phyloP scores from a whole-genome alignment of 1,140 invertebrate genomes.

The Drosophila kepulauana region DNA sequence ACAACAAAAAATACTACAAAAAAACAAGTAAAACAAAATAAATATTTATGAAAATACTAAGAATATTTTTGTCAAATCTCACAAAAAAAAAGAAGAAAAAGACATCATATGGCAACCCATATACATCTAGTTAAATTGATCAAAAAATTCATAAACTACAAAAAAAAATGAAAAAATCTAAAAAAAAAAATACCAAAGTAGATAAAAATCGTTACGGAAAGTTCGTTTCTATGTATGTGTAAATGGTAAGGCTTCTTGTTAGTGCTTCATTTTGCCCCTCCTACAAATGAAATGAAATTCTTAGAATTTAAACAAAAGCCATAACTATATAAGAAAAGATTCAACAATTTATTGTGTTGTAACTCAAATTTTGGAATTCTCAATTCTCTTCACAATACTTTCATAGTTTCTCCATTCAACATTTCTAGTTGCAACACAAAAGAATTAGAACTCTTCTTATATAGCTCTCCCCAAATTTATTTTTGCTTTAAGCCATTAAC shows the following conservation, averaged over 20 bases:
- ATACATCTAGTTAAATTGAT: slow-evolving; percentile 45
- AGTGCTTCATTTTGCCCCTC: slow-evolving; percentile 30
- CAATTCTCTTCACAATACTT: not conserved
- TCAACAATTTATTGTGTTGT: not conserved
- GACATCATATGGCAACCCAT: slow-evolving; percentile 30
- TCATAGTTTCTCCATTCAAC: not conserved
- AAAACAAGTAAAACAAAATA: slow-evolving; percentile 6
- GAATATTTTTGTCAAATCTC: slow-evolving; percentile 40
- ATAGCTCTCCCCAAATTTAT: not conserved
- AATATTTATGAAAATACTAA: slow-evolving; percentile 19
- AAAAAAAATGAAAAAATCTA: slow-evolving; percentile 17
- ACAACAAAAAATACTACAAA: not conserved
- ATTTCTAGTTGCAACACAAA: not conserved
- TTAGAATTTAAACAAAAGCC: slow-evolving; percentile 1
- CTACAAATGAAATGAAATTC: not conserved
- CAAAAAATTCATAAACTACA: slow-evolving; percentile 43
- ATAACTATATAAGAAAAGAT: not conserved
- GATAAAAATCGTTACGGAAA: slow-evolving; percentile 53
- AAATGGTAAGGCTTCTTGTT: slow-evolving; percentile 49
- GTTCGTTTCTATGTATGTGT: slow-evolving; percentile 52
- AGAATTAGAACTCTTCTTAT: not conserved
- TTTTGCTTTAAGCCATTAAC: slow-evolving; percentile 36
- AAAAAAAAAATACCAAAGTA: slow-evolving; percentile 38
- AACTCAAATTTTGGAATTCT: not conserved
- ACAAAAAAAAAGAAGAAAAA: slow-evolving; percentile 22